These are phyloP conservation scores for Diplosoma virens DNA, from an alignment of 23 tunicate species.

Conservation along the genomic window DNA sequence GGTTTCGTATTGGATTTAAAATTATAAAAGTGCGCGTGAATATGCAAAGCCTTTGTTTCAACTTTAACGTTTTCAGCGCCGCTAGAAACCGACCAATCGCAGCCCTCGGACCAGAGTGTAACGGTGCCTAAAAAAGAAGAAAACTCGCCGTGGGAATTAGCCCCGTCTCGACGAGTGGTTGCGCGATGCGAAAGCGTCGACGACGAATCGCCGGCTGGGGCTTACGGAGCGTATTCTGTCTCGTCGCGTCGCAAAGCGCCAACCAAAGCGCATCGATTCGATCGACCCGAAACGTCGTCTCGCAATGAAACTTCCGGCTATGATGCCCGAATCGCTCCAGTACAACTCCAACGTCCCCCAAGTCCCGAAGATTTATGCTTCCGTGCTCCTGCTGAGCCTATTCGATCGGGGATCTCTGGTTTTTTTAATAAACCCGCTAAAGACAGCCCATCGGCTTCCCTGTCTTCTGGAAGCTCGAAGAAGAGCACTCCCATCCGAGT, in stretches of 20 bases:
- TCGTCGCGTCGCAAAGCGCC: conserved; percentile 1
- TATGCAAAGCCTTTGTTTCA: too few relatives aligned
- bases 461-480: conserved; percentile 40
- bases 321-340: background rate
- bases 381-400: background rate
- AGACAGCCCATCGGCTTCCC: background rate
- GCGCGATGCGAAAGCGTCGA: conserved; percentile 18
- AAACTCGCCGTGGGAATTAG: conserved; percentile 61
- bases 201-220: conserved; percentile 63
- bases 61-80: too few relatives aligned
- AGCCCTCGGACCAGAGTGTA: too few relatives aligned
- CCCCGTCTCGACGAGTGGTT: conserved; percentile 21
- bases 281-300: background rate
- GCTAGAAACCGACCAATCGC: too few relatives aligned
- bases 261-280: background rate
- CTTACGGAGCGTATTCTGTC: conserved; percentile 68
- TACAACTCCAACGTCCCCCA: too few relatives aligned
- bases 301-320: background rate
- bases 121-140: background rate
- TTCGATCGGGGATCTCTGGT: background rate
- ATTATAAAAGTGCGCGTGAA: too few relatives aligned
- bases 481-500: conserved; percentile 41
- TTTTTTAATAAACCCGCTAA: conserved; percentile 14
- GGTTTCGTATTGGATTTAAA: too few relatives aligned
- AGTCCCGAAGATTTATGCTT: conserved; percentile 43